Evolutionary conservation across 30 jellyfish, hydroid and myxozoan genomes (phyloP).

Genomic region (Cassiopea xamachana): DNA sequence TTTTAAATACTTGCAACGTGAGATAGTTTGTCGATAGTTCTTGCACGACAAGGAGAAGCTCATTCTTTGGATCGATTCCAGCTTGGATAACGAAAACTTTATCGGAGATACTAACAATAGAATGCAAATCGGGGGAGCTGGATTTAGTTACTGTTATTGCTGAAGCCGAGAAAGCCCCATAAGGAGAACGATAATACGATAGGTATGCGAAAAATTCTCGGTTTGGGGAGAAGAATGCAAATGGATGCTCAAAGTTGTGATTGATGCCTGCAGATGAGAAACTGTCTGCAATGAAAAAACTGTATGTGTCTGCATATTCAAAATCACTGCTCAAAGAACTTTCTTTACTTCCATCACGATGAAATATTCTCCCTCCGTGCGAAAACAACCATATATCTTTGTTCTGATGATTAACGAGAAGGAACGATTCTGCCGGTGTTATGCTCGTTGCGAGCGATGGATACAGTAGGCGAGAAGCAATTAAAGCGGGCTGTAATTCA

Average conservation of each 20-base stretch:
- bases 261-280: conserved; percentile 94
- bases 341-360: conserved; percentile 95
- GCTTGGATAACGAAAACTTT: conserved; percentile 96
- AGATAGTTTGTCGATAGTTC: conserved; percentile 91
- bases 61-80: conserved; percentile 93
- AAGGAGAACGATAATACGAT: conserved; percentile 94
- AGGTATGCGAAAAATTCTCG: conserved; percentile 89
- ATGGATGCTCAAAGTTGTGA: conserved; percentile 99
- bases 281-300: conserved; percentile 97
- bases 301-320: conserved; percentile 91
- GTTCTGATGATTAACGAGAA: conserved; percentile 92
- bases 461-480: conserved; percentile 94
- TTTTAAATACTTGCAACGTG: conserved; percentile 82
- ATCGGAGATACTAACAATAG: conserved; percentile 94
- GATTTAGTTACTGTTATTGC: conserved; percentile 97
- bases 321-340: conserved; percentile 94
- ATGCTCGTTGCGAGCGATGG: conserved; percentile 99
- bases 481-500: conserved; percentile 98
- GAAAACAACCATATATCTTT: conserved; percentile 97
- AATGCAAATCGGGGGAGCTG: conserved; percentile 83
- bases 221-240: conserved; percentile 97
- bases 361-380: conserved; percentile 97
- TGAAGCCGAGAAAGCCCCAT: conserved; percentile 99
- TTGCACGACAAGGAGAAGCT: conserved; percentile 87
- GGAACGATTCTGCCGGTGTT: conserved; percentile 99